These are phyloP conservation scores for Sepioteuthis lessoniana DNA, from an alignment of 2,888 invertebrate genomes.

Conservation along the genomic window DNA sequence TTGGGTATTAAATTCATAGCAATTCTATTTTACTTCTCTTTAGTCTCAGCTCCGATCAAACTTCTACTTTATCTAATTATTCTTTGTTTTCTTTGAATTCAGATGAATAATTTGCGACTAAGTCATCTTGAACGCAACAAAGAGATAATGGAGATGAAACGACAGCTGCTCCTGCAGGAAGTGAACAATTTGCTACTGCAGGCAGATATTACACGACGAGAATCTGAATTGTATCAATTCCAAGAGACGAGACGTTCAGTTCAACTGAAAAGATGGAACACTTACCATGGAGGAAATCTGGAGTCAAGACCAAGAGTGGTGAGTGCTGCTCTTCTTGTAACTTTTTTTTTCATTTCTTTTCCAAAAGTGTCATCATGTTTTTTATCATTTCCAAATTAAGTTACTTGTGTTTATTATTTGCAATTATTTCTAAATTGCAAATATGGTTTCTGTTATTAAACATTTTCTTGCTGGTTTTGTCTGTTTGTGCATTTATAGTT, in stretches of 20 bases:
- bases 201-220: constrained; percentile 69
- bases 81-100: constrained; percentile 37
- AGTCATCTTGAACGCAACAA: constrained; percentile 72
- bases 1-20: too few relatives aligned
- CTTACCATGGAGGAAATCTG: constrained; percentile 63
- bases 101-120: constrained; percentile 71
- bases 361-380: background rate
- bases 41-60: too few relatives aligned
- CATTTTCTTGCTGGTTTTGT: too few relatives aligned
- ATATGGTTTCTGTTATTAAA: background rate
- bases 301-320: constrained; percentile 63
- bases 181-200: constrained; percentile 72
- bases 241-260: constrained; percentile 63
- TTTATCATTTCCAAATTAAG: background rate
- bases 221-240: constrained; percentile 68
- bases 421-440: background rate
- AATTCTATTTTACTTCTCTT: too few relatives aligned
- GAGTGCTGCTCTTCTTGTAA: background rate
- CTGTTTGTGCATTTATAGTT: background rate
- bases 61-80: background rate
- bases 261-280: constrained; percentile 69
- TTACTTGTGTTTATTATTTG: background rate
- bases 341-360: background rate
- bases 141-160: constrained; percentile 72
- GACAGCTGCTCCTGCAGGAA: constrained; percentile 71